Conservation (phyloP, 1,140 invertebrate genomes). For the Drosophila melanogaster region Release_6_plus_ISO1_MT NT_033779.5:21851001-21851500, state of each 20-base stretch:
- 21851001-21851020: too few species aligned
- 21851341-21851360: conserved; percentile 57
- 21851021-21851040: neutral
- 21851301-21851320: conserved; percentile 46
- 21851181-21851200: conserved; percentile 25
- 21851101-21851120: conserved; percentile 45
- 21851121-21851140: conserved; percentile 8
- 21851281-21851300: conserved; percentile 64
- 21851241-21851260: conserved; percentile 84
- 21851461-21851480: conserved; percentile 74
- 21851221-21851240: conserved; percentile 84
- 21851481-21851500: conserved; percentile 56
- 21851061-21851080: conserved; percentile 45
- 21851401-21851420: conserved; percentile 84
- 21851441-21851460: conserved; percentile 79
- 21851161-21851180: conserved; percentile 30
- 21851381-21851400: conserved; percentile 82
- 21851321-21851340: conserved; percentile 72
- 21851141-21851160: conserved; percentile 32
- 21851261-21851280: conserved; percentile 82
- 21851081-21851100: conserved; percentile 46
- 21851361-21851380: conserved; percentile 26
- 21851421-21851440: conserved; percentile 84
- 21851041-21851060: conserved; percentile 5
- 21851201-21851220: conserved; percentile 63